phyloP scores from a whole-genome alignment of 2,888 invertebrate genomes.

The Dolichopus griseipennis region DNA sequence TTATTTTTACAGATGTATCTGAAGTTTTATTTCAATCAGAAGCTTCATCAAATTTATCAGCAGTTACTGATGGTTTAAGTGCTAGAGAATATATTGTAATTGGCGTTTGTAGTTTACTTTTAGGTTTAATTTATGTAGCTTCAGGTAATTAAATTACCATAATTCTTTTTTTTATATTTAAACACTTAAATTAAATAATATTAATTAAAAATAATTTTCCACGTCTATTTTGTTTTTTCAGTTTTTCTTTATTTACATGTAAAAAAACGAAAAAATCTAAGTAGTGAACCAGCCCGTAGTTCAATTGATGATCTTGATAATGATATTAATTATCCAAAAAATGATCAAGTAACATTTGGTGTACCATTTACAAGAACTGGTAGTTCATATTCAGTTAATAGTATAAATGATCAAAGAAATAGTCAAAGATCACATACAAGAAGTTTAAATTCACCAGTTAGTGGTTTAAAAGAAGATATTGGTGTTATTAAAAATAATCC shows the following conservation, averaged over 20 bases:
- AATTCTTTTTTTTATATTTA: background rate
- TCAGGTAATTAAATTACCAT: slow-evolving; percentile 39
- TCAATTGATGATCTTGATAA: slow-evolving; percentile 35
- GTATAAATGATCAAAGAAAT: slow-evolving; percentile 29
- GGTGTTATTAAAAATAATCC: slow-evolving; percentile 74
- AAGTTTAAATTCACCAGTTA: slow-evolving; percentile 44
- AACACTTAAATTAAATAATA: too few species aligned
- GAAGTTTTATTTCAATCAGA: slow-evolving; percentile 70
- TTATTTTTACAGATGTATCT: slow-evolving; percentile 55
- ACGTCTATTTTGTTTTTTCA: background rate
- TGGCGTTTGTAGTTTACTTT: slow-evolving; percentile 70
- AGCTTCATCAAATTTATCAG: slow-evolving; percentile 50
- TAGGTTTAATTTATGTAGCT: slow-evolving; percentile 79
- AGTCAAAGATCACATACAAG: slow-evolving; percentile 33
- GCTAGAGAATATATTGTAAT: slow-evolving; percentile 74
- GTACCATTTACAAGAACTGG: slow-evolving; percentile 39
- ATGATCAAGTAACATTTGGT: slow-evolving; percentile 41
- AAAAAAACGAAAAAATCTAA: slow-evolving; percentile 50
- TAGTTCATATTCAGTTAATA: slow-evolving; percentile 37
- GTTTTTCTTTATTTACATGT: slow-evolving; percentile 74
- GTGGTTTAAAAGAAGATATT: slow-evolving; percentile 49
- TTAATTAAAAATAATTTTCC: too few species aligned
- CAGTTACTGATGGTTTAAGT: slow-evolving; percentile 53
- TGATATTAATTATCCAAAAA: slow-evolving; percentile 46
- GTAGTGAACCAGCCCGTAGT: slow-evolving; percentile 34